Base-by-base conservation (phyloP, 1,140 invertebrate species). In the Ericerus pela region DNA sequence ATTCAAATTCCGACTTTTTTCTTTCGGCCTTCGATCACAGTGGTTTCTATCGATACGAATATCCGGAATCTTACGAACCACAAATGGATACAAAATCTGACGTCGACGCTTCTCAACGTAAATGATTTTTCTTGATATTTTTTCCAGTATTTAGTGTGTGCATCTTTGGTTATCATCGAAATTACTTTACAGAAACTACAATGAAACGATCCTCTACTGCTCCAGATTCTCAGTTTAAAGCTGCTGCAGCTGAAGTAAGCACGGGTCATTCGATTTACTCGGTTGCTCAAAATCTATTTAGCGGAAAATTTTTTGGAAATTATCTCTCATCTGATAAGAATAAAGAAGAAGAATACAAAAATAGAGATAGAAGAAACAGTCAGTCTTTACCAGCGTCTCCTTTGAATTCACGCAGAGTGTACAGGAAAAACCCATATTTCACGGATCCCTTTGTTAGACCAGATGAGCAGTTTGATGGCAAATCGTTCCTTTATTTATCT, bases 221-320 rank as follows among this genome's bases (percentile, higher is more conserved):
- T 5, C 41, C 41, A 20, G 51, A 1, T 30, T 43, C 52, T 36
- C 53, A 47, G 12, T 38, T 57, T 0, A 82, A 81, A 66, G 74
- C 79, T 5, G 75, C 73, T 22, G 78, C 76, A 0, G 73, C 74
- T 0, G 79, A 82, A 61, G 80, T 84, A 66, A 76, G 79, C 56
- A 77, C 80, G 61, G 74, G 76, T 29, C 82, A 81, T 59, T 84
- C 81, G 1, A 78, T 85, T 28, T 76, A 83, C 58, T 74, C 76
- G 63, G 80, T 85, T 43, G 83, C 82, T 0, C 77, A 78, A 61
- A 77, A 81, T 65, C 83, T 85, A 72, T 79, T 84, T 65, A 74
- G 76, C 11, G 72, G 16, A 27, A 30, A 58, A 54, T 12, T 54
- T 1, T 60, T 58, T 26, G 41, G 41, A 20, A 47, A 24, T 47